Evolutionary conservation across 2,113 vertebrate species (phyloP), one percentile per base, ranked within the genome.

Genomic region (Phalacrocorax carbo): DNA sequence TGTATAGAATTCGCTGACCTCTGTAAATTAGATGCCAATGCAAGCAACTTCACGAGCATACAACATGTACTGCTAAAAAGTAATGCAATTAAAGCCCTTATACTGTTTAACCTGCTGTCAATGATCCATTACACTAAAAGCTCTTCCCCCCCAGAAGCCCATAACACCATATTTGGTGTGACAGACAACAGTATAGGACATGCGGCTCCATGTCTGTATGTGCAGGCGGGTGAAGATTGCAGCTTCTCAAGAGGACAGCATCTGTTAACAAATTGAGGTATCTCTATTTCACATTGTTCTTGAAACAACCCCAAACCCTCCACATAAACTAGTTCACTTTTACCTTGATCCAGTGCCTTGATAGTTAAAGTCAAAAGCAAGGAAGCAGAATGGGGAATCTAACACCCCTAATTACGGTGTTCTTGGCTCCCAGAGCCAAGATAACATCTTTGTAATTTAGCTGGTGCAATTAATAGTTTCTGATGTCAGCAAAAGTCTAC

Each of bases 391-490:
- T 16, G 11, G 62, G 80, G 72, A 91, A 91, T 66, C 78, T 75
- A 90, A 60, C 75, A 97, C 57, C 80, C 54, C 40, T 94, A 94
- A 97, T 96, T 96, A 96, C 1, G 15, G 64, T 29, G 54, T 9
- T 93, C 89, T 62, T 93, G 92, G 92, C 84, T 96, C 72, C 38
- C 71, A 80, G 91, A 71, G 86, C 81, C 49, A 44, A 10, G 96
- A 97, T 96, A 96, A 78, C 80, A 96, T 97, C 94, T 95, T 83
- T 92, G 94, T 80, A 97, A 97, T 95, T 97, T 95, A 96, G 87
- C 83, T 90, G 75, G 17, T 68, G 91, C 51, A 95, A 96, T 92
- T 96, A 92, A 97, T 93, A 93, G 95, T 78, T 93, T 88, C 94
- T 94, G 54, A 96, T 96, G 96, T 96, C 94, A 96, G 96, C 96